phyloP scores from a whole-genome alignment of 2,113 vertebrate species.

The Pogonocichla stellata region DNA sequence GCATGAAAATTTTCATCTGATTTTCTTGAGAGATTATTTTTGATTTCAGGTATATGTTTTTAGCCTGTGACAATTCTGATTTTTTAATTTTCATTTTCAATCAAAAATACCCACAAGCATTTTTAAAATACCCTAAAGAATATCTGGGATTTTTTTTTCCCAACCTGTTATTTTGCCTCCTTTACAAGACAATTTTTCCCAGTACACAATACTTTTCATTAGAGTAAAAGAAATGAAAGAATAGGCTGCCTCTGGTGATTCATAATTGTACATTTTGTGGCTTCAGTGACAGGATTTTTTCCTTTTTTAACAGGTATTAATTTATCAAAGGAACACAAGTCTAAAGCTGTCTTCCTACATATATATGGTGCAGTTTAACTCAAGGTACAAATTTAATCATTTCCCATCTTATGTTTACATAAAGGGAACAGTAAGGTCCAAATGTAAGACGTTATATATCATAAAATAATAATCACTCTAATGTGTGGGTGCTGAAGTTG shows the following conservation, averaged over 20 bases:
- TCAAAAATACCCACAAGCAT: neutral
- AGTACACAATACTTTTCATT: neutral
- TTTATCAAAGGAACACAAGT: slow-evolving; percentile 24
- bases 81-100: neutral
- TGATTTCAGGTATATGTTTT: neutral
- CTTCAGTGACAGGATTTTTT: slow-evolving; percentile 30
- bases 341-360: neutral
- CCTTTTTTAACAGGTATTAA: slow-evolving; percentile 30
- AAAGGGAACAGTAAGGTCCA: neutral
- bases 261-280: slow-evolving; percentile 44
- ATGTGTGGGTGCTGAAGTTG: slow-evolving; percentile 46
- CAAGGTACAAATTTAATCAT: neutral
- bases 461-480: slow-evolving; percentile 65
- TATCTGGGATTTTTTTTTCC: neutral
- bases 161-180: neutral
- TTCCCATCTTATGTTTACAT: slow-evolving; percentile 41
- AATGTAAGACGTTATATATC: neutral
- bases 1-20: neutral
- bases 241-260: neutral
- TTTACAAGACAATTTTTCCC: neutral
- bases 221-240: slow-evolving; percentile 10
- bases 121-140: neutral
- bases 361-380: neutral
- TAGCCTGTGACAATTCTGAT: neutral
- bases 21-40: neutral